Percentiles rank a stretch among this genome's conserved stretches.
Evolutionary conservation across 2,797 vertebrate genomes (phyloP).

Genomic region (Gadopsis bispinosus): DNA sequence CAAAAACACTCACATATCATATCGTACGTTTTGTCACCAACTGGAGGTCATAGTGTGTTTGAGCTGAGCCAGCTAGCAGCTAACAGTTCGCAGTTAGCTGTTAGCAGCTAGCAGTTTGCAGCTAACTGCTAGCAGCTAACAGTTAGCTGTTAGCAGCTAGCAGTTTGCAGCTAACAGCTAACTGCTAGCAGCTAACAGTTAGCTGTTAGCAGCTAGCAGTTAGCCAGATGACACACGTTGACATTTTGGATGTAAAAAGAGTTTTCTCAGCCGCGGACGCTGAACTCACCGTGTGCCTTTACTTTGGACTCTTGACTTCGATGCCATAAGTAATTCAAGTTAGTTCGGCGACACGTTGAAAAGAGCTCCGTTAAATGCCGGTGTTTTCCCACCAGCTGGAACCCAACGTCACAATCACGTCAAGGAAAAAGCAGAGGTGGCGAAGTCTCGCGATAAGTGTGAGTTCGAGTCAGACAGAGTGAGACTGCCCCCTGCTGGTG

Average conservation of each 20-base stretch:
- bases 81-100: too few relatives aligned
- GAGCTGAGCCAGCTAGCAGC: neutral
- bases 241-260: rapidly evolving
- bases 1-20: neutral
- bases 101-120: too few relatives aligned
- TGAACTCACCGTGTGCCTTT: slow-evolving; percentile 55
- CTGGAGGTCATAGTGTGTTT: neutral
- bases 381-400: neutral
- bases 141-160: too few relatives aligned
- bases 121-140: too few relatives aligned
- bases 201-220: too few relatives aligned
- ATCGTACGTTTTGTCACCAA: rapidly evolving
- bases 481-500: slow-evolving; percentile 12
- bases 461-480: rapidly evolving
- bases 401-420: slow-evolving; percentile 27
- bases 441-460: slow-evolving; percentile 42
- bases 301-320: slow-evolving; percentile 31
- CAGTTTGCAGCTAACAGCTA: too few relatives aligned
- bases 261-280: too few relatives aligned
- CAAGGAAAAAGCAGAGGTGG: neutral
- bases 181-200: too few relatives aligned
- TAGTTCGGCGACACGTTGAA: rapidly evolving
- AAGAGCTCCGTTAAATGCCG: neutral
- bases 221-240: too few relatives aligned
- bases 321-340: slow-evolving; percentile 49